phyloP scores from a whole-genome alignment of 1,140 invertebrate species.

The Leptopilina clavipes region DNA sequence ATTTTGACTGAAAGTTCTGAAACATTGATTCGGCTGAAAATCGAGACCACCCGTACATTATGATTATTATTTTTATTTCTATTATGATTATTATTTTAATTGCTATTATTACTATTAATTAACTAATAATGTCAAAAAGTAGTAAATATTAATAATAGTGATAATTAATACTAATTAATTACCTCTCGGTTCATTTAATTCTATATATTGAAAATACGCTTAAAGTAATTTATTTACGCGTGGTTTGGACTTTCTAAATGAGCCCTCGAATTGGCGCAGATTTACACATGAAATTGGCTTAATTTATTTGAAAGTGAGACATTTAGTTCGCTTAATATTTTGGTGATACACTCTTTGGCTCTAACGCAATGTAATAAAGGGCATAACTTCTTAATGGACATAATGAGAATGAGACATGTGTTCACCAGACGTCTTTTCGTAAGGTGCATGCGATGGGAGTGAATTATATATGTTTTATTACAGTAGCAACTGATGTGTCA shows the following conservation, averaged over 20 bases:
- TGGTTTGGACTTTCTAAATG: neutral
- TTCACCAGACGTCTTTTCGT: slow-evolving; percentile 62
- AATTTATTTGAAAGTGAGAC: slow-evolving; percentile 17
- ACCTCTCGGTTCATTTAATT: neutral
- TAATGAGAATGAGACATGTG: slow-evolving; percentile 64
- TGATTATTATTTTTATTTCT: neutral
- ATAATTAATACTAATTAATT: no score
- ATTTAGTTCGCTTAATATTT: slow-evolving; percentile 12
- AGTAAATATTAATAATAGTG: no score
- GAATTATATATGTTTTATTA: slow-evolving; percentile 63
- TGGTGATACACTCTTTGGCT: slow-evolving; percentile 42
- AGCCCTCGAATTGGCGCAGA: neutral
- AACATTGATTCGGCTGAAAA: neutral
- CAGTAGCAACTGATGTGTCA: slow-evolving; percentile 42
- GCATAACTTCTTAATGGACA: slow-evolving; percentile 62
- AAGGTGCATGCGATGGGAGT: slow-evolving; percentile 64
- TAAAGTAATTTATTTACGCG: slow-evolving; percentile 10
- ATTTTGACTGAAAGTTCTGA: slow-evolving; percentile 2
- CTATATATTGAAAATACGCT: no score
- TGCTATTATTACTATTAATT: no score
- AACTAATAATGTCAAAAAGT: no score
- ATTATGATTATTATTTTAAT: neutral
- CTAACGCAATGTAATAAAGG: slow-evolving; percentile 56
- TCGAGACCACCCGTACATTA: neutral
- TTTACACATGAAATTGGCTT: slow-evolving; percentile 8